phyloP scores from a whole-genome alignment of 2,797 vertebrate species.

The Centroberyx gerrardi region DNA sequence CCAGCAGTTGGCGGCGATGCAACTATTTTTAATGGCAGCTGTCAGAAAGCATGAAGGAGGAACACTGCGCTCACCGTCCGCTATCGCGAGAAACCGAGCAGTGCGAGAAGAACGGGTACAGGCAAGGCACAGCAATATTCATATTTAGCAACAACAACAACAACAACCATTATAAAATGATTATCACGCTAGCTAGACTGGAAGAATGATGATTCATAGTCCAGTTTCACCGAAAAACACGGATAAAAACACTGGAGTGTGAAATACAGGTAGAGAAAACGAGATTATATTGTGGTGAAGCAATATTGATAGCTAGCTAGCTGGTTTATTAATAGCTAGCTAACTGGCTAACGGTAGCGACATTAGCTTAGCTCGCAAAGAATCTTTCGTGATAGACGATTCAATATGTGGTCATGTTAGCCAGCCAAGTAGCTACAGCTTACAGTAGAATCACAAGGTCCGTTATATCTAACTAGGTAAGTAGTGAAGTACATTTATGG shows the following conservation, averaged over 20 bases:
- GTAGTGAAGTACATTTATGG: not conserved
- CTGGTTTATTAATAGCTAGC: slow-evolving; percentile 75
- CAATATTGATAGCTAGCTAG: slow-evolving; percentile 57
- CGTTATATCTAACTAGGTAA: not conserved
- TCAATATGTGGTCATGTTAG: slow-evolving; percentile 32
- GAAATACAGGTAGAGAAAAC: slow-evolving; percentile 59
- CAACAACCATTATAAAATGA: slow-evolving; percentile 64
- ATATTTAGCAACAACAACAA: slow-evolving; percentile 80
- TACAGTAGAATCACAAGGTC: not conserved
- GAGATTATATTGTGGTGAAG: not conserved
- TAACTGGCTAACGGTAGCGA: slow-evolving; percentile 65
- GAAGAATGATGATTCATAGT: not conserved
- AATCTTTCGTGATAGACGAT: slow-evolving; percentile 37
- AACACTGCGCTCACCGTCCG: not conserved
- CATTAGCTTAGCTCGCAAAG: slow-evolving; percentile 58
- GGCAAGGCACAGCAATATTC: slow-evolving; percentile 77
- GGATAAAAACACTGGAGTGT: slow-evolving; percentile 24
- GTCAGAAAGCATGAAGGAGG: not conserved
- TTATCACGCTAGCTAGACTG: slow-evolving; percentile 26
- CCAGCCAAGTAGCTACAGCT: slow-evolving; percentile 30
- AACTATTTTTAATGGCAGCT: slow-evolving; percentile 18
- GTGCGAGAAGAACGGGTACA: slow-evolving; percentile 58
- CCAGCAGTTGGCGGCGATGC: not conserved
- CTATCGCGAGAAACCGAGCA: slow-evolving; percentile 58
- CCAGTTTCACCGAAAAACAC: slow-evolving; percentile 20